Evolutionary conservation across 2,888 invertebrate species (phyloP).

Genomic region (Tetragonula carbonaria): DNA sequence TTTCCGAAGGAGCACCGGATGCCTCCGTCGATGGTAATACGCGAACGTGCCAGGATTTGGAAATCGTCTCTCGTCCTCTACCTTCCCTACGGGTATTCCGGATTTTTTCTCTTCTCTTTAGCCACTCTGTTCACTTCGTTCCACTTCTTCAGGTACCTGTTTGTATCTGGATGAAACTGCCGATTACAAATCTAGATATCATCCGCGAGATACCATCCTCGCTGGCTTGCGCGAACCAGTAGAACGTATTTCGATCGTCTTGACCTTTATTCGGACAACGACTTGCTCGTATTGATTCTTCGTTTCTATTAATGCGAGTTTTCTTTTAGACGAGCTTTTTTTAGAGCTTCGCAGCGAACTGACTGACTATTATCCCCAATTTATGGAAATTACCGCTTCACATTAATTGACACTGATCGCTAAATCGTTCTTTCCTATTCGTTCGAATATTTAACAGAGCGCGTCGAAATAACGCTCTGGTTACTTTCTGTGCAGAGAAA

Average conservation of each 20-base stretch:
- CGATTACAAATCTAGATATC: constrained; percentile 65
- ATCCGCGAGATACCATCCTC: constrained; percentile 14
- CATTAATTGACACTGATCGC: too few relatives aligned
- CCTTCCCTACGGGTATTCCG: constrained; percentile 10
- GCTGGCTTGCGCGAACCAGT: constrained; percentile 2
- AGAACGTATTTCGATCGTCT: constrained; percentile 41
- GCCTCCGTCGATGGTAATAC: constrained; percentile 72
- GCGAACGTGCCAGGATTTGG: constrained; percentile 71
- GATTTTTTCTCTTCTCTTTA: constrained; percentile 2
- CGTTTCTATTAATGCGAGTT: background rate
- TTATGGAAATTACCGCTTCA: too few relatives aligned
- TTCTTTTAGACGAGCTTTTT: background rate
- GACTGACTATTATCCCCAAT: too few relatives aligned
- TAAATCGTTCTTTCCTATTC: too few relatives aligned
- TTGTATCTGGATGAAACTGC: constrained; percentile 59
- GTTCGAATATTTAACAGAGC: too few relatives aligned
- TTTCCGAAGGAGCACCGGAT: constrained; percentile 62
- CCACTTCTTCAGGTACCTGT: background rate
- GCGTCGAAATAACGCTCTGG: too few relatives aligned
- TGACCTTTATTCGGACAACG: background rate
- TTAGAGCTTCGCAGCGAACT: too few relatives aligned
- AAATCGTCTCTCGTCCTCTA: constrained; percentile 66
- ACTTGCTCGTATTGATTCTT: constrained; percentile 18
- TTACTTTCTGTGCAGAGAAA: too few relatives aligned
- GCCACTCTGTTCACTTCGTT: constrained; percentile 11